phyloP scores from a whole-genome alignment of 53 echinoderm and acorn worm genomes.

The Apostichopus leukothele region DNA sequence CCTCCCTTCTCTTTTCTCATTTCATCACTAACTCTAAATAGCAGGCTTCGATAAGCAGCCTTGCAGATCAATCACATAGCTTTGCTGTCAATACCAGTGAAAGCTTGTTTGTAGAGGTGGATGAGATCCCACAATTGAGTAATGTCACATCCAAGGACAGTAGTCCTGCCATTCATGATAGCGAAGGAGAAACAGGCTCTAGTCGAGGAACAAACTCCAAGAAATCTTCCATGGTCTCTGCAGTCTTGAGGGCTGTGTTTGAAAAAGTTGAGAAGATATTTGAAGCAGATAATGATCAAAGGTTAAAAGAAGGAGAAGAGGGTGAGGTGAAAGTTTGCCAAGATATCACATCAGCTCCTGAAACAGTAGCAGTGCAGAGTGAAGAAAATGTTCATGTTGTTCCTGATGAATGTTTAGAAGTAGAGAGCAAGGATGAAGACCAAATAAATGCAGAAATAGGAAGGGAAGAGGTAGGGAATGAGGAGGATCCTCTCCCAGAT shows the following conservation, averaged over 20 bases:
- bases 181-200: background rate
- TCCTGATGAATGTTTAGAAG: too few species aligned
- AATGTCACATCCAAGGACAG: background rate
- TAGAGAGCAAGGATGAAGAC: too few species aligned
- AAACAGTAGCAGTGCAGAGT: background rate
- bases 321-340: background rate
- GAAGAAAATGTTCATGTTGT: too few species aligned
- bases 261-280: conserved; percentile 5
- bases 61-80: background rate
- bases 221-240: background rate
- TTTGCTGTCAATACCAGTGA: background rate
- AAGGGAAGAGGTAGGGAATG: background rate
- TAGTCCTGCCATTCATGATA: background rate
- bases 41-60: background rate
- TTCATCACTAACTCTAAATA: background rate
- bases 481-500: background rate
- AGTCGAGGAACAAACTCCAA: background rate
- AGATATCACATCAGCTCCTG: background rate
- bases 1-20: background rate
- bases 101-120: background rate
- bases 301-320: background rate
- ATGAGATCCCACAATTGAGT: background rate
- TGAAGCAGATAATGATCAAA: background rate
- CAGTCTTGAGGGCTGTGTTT: background rate
- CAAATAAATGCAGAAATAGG: too few species aligned